These are phyloP conservation scores for Tromatobia lineatoria DNA, from an alignment of 2,888 invertebrate species.

Conservation along the genomic window DNA sequence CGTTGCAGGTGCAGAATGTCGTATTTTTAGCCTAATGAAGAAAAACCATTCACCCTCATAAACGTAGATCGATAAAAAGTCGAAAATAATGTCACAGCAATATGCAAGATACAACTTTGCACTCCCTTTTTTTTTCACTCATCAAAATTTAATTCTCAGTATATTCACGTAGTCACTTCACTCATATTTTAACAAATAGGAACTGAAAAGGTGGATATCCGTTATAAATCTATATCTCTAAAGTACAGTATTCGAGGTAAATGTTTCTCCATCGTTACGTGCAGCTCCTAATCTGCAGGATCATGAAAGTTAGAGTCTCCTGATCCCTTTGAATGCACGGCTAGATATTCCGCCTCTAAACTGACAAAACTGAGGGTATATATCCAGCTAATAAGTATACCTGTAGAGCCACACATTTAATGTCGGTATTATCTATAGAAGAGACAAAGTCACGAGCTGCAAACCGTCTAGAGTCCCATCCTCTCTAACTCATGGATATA, in stretches of 20 bases:
- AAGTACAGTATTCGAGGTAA: not conserved
- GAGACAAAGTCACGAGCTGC: slow-evolving; percentile 46
- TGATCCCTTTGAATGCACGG: slow-evolving; percentile 32
- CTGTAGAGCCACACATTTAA: not conserved
- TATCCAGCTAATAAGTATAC: slow-evolving; percentile 26
- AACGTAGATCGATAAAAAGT: no score
- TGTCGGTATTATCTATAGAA: slow-evolving; percentile 20
- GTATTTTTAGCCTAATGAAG: no score
- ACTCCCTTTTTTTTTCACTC: no score
- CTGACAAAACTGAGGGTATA: slow-evolving; percentile 13
- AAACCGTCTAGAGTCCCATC: slow-evolving; percentile 48
- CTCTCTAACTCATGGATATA: not conserved
- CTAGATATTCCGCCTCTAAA: not conserved
- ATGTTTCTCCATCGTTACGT: slow-evolving; percentile 3
- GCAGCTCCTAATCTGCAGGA: slow-evolving; percentile 27
- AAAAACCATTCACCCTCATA: no score
- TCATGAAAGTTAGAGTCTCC: slow-evolving; percentile 15
- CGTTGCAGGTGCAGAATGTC: no score
- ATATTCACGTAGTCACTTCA: no score
- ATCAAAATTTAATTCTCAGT: no score
- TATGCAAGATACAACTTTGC: no score
- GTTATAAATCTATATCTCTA: not conserved
- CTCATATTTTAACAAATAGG: not conserved
- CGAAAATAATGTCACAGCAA: no score
- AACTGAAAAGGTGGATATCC: not conserved